These are phyloP conservation scores for Eubasilissa regina DNA, from an alignment of 1,140 invertebrate genomes.

Conservation along the genomic window DNA sequence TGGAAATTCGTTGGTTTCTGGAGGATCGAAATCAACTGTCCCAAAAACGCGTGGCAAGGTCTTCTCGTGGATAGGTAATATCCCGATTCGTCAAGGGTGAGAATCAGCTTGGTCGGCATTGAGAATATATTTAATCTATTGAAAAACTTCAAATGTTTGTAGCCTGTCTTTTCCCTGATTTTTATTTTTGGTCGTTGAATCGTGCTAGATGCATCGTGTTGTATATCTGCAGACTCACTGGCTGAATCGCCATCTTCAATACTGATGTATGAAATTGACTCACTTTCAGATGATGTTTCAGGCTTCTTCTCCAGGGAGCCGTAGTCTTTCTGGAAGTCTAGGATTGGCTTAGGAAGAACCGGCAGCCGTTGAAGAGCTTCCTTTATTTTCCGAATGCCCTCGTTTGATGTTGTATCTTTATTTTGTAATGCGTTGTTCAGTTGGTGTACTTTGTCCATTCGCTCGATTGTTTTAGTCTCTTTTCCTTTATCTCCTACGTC, in stretches of 20 bases:
- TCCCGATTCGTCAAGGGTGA: conserved; percentile 63
- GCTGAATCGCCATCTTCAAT: conserved; percentile 3
- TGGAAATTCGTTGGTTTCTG: conserved; percentile 28
- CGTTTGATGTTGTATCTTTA: neutral
- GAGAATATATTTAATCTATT: conserved; percentile 51
- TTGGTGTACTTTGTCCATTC: too few species aligned
- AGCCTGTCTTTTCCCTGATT: conserved; percentile 28
- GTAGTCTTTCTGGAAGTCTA: conserved; percentile 20
- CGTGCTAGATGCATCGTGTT: conserved; percentile 3
- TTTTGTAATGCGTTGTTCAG: too few species aligned
- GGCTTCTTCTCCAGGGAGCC: neutral
- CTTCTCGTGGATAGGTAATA: conserved; percentile 65
- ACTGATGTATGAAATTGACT: conserved; percentile 31
- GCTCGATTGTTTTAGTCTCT: too few species aligned
- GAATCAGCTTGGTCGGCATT: conserved; percentile 59
- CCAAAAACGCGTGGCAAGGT: conserved; percentile 66
- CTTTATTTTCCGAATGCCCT: conserved; percentile 5
- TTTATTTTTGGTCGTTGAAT: conserved; percentile 28
- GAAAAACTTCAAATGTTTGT: conserved; percentile 49
- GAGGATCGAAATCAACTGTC: conserved; percentile 60
- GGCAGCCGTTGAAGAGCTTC: conserved; percentile 18
- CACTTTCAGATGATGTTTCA: neutral
- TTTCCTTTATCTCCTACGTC: too few species aligned
- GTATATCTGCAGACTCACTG: conserved; percentile 25
- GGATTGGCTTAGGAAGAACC: conserved; percentile 18